Evolutionary conservation across 2,888 invertebrate species (phyloP).

Genomic region (Drosophila limbata): DNA sequence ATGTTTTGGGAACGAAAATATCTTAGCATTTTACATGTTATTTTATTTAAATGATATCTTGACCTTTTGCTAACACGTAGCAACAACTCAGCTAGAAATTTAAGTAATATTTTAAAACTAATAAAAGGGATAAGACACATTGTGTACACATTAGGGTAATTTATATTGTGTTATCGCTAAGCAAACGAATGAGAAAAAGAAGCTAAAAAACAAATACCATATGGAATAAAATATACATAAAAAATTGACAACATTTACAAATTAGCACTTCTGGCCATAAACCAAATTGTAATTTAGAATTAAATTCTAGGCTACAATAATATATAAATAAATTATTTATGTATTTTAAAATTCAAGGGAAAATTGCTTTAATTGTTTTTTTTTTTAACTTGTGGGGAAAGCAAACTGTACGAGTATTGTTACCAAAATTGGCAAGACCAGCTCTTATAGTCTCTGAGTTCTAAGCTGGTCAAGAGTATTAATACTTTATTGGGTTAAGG

Average conservation of each 20-base stretch:
- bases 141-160: conserved; percentile 21
- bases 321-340: no score
- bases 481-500: neutral
- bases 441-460: no score
- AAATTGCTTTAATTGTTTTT: no score
- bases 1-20: no score
- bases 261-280: conserved; percentile 10
- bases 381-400: no score
- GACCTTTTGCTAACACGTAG: neutral
- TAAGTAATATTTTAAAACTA: conserved; percentile 10
- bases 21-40: neutral
- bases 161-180: conserved; percentile 20
- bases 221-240: conserved; percentile 4
- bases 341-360: no score
- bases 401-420: no score
- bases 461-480: neutral
- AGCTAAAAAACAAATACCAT: conserved; percentile 9
- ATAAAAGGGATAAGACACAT: conserved; percentile 1
- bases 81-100: conserved; percentile 23
- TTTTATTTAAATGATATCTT: neutral
- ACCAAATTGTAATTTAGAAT: no score
- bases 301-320: no score
- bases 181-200: neutral
- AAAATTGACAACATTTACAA: conserved; percentile 25
- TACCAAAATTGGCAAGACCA: neutral